These are phyloP conservation scores for Okapia johnstoni DNA, from an alignment of 2,113 vertebrate species.

Conservation along the genomic window DNA sequence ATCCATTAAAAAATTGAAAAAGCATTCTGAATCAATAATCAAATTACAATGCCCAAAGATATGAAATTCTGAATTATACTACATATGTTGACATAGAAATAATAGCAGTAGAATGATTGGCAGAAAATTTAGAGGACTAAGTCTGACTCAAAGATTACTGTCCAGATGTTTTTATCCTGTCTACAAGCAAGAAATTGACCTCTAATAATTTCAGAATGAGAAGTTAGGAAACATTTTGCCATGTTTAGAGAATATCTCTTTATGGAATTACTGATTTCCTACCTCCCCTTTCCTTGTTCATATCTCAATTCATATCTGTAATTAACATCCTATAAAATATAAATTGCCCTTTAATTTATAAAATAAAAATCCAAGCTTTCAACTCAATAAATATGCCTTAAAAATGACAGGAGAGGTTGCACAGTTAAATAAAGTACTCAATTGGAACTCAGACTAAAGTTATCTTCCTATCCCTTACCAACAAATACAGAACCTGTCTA, in stretches of 20 bases:
- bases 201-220: not conserved
- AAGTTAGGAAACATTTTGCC: not conserved
- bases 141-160: not conserved
- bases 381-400: not conserved
- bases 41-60: not conserved
- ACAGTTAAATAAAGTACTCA: not conserved
- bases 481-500: not conserved
- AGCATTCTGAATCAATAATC: not conserved
- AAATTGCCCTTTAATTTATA: not conserved
- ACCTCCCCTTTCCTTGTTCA: not conserved
- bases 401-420: not conserved
- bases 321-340: not conserved
- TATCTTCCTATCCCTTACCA: not conserved
- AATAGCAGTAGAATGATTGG: not conserved
- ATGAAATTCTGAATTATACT: not conserved
- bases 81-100: not conserved
- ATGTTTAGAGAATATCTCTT: not conserved
- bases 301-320: not conserved
- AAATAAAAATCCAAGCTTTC: not conserved
- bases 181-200: not conserved
- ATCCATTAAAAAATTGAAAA: not conserved
- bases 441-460: not conserved
- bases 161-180: not conserved
- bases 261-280: not conserved
- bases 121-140: not conserved